Base-by-base conservation (phyloP, 2,797 vertebrate genomes). In the Sebastes vulpes region DNA sequence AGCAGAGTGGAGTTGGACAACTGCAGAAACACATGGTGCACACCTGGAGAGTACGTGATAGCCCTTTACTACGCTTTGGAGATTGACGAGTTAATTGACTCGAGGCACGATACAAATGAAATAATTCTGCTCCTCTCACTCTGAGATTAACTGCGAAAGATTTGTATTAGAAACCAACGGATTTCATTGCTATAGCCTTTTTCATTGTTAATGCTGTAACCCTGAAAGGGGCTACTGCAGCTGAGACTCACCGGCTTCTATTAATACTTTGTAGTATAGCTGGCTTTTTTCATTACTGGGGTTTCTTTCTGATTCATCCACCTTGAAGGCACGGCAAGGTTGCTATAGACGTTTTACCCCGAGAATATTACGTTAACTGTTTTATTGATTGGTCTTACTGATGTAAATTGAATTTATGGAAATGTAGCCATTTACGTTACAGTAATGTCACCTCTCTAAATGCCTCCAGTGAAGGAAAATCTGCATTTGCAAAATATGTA, bases 271-370 rank as follows among this genome's bases (percentile, higher is more conserved):
- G 81, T 67, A 42, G 56, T 69, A 42, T 42, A 53, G 10, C 21
- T 52, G 57, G n/a, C 32, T 67, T 76, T 79, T 79, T 74, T 67
- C 21, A 53, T 75, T 61, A 28, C 60, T 18, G 35, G 25, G 28
- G n/a, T 25, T 65, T 65, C 31, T 73, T 18, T 72, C 58, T 72
- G 20, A 82, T 85, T 85, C 68, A 75, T 84, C 58, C 32, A 52
- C 67, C 74, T 77, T 69, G 31, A 69, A 74, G 60, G 35, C 65
- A 52, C 6, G 4, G 65, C 68, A 79, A 82, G 82, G 76, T 76
- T 74, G 48, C 35, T 64, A 54, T 20, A 65, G 54, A 63, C 25
- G 0, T 77, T 64, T 63, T 14, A 65, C 52, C 5, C 21, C 9
- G 4, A 60, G 28, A 64, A 72, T 61, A 72, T 54, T 61, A 28